Base-by-base conservation (phyloP, 2,797 vertebrate genomes). In the Gallinago nigripennis region DNA sequence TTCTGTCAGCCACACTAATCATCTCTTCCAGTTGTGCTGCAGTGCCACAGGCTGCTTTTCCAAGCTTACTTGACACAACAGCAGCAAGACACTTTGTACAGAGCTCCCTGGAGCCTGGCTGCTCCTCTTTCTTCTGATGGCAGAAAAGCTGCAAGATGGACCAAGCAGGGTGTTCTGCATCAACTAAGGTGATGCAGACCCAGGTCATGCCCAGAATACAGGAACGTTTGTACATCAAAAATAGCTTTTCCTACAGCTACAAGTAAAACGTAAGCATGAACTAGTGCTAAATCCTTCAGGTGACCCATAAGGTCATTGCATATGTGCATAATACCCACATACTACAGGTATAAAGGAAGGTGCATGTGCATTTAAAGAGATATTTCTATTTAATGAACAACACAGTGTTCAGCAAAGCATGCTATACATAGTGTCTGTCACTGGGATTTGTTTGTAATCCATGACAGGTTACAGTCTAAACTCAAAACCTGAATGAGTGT, bases 81-180 rank as follows among this genome's bases (percentile, higher is more conserved):
- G 57, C 60, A 63, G 13, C 30, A 27, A 64, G 28, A 43, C 19
- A 53, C 27, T 19, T 33, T 1, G 0, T 1, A 12, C 35, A 35
- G 51, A 51, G 65, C 39, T 45, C 54, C 23, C 8, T 0, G 1
- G 27, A 66, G 70, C 80, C 16, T 27, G 16, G 25, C 1, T 0
- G 11, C n/a, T 41, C 31, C 48, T 33, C 43, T 11, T 25, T 2
- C 2, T 9, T 37, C 21, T 0, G 0, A 4, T 2, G 23, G 69
- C 72, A 69, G 54, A 6, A 53, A 28, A 66, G 56, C 39, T 63
- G 51, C 15, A 51, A 53, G 33, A 43, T 3, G 8, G 81, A 68
- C 8, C 30, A 9, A 18, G 25, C 0, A 46, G 37, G 91, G 54
- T 3, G 1, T 60, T 53, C 24, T 19, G 46, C 64, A 31, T 5